Base-by-base conservation (phyloP, 2,888 invertebrate species). In the Drosophila tanythrix region DNA sequence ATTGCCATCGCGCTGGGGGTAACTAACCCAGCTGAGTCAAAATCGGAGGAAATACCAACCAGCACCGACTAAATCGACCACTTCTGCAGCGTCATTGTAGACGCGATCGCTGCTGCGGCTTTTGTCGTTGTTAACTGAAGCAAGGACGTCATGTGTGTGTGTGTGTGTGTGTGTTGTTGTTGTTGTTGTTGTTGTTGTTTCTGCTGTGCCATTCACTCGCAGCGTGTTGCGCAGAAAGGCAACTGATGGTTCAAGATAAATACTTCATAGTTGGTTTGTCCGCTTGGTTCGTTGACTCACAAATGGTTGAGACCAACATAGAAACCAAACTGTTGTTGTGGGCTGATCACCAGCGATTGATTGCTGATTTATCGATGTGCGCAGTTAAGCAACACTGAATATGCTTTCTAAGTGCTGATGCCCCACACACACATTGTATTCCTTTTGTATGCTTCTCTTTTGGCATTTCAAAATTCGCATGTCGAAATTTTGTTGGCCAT, bases 1-100 rank as follows among this genome's bases (percentile, higher is more conserved):
- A 93, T 93, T 93, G 93, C 93, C 93, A 93, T 92, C 91, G 88
- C 89, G 86, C 91, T 90, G 89, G 92, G 91, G 92, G 92, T 92
- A 92, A 92, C 92, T 92, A 92, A 92, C 92, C 92, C 89, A 87
- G 74, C 74, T 73, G 70, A 74, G 70, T 76, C 76, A 63, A 66
- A 60, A 57, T 68, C 72, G 60, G 76, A 79, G 80, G 78, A 78
- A 85, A 88, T 85, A 78, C 82, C 83, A 84, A 74, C 25, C 46
- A 46, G 8, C 46, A 53, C 46, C 59, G 66, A 67, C 73, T 60
- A 61, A 59, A 71, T 65, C 80, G 73, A 70, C 78, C 66, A 68
- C 71, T 79, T 78, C 79, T 79, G 90, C 86, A 88, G 76, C 79
- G 88, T 80, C 89, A 86, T 71, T 79, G 60, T 40, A 36, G 72